A percentile compares a stretch with the other conserved stretches of the same genome.
Evolutionary conservation across 2,888 invertebrate genomes (phyloP).

Genomic region (Octonoba sinensis): DNA sequence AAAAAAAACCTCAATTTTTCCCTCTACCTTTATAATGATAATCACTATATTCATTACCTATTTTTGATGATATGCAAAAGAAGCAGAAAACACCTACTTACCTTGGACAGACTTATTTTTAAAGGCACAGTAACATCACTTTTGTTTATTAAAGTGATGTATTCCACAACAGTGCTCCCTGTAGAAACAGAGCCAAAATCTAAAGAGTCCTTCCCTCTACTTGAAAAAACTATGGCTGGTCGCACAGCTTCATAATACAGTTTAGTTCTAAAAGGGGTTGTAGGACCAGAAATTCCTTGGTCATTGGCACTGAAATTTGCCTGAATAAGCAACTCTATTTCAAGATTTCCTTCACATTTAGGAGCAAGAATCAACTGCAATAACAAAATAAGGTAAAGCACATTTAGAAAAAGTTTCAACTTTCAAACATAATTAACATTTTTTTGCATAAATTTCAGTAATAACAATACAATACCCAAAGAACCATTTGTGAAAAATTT

Average conservation of each 20-base stretch:
- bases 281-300: background rate
- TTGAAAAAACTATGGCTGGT: slow-evolving; percentile 23
- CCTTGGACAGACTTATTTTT: slow-evolving; percentile 37
- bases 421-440: too few species aligned
- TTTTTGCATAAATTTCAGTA: too few species aligned
- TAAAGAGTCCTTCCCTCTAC: slow-evolving; percentile 19
- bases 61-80: background rate
- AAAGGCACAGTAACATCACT: slow-evolving; percentile 39
- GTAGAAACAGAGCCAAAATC: slow-evolving; percentile 29
- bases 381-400: background rate
- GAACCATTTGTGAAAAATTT: too few species aligned
- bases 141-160: slow-evolving; percentile 32
- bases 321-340: slow-evolving; percentile 18
- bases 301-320: slow-evolving; percentile 5
- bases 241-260: slow-evolving; percentile 34
- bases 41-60: background rate
- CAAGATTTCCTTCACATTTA: slow-evolving; percentile 45
- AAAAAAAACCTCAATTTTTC: too few species aligned
- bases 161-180: slow-evolving; percentile 36
- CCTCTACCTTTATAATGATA: background rate
- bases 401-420: too few species aligned
- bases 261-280: slow-evolving; percentile 31
- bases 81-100: slow-evolving; percentile 9
- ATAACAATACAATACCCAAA: too few species aligned
- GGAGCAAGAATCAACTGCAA: slow-evolving; percentile 39